These are phyloP conservation scores for Cynopterus brachyotis DNA, from an alignment of 2,113 vertebrate genomes.

Conservation along the genomic window DNA sequence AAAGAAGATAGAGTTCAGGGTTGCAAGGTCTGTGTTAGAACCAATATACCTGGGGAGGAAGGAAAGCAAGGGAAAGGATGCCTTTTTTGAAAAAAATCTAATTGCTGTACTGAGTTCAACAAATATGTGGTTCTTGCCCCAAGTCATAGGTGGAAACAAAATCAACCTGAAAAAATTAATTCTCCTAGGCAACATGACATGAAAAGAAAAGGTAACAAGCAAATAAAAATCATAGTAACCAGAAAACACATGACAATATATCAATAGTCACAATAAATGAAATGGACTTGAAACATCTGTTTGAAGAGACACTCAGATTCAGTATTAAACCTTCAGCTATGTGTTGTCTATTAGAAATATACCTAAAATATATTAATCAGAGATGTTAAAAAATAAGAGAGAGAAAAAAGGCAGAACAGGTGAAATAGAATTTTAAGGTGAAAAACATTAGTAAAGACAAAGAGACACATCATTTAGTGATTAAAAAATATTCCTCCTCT, in stretches of 20 bases:
- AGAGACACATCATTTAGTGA: not conserved
- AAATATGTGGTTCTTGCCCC: not conserved
- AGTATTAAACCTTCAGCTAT: not conserved
- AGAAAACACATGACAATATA: not conserved
- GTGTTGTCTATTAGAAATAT: not conserved
- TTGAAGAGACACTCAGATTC: not conserved
- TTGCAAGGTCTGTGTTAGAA: not conserved
- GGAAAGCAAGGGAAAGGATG: not conserved
- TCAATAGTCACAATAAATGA: constrained; percentile 28
- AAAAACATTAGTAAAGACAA: constrained; percentile 8
- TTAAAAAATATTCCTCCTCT: not conserved
- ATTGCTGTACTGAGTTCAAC: not conserved
- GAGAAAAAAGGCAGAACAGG: not conserved
- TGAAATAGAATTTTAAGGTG: not conserved
- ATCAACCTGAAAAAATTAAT: not conserved
- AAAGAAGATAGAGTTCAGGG: not conserved
- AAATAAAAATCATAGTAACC: not conserved
- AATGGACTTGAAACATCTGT: not conserved
- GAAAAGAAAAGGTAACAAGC: not conserved
- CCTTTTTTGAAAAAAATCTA: not conserved
- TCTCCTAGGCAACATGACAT: not conserved
- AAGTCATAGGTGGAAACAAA: not conserved
- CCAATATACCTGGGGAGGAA: not conserved
- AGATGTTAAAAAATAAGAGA: not conserved
- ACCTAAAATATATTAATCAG: not conserved